Evolutionary conservation across 2,888 invertebrate genomes (phyloP).

Genomic region (Cataglyphis rosenhaueri): DNA sequence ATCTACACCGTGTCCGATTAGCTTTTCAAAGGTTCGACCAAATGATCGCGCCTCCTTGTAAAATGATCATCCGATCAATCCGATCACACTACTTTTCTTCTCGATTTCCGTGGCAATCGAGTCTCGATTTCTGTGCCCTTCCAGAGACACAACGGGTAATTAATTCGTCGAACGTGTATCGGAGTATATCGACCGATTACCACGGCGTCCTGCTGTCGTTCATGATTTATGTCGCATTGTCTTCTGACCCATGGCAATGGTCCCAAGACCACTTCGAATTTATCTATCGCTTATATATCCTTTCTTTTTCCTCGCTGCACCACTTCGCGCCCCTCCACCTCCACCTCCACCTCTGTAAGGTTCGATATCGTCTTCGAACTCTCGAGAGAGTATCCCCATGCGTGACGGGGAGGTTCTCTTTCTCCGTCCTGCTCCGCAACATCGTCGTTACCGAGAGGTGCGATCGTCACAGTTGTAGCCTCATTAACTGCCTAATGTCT

Average conservation of each 20-base stretch:
- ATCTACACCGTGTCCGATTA: conserved; percentile 38
- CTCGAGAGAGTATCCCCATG: conserved; percentile 58
- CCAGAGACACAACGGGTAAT: conserved; percentile 77
- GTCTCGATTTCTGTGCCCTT: conserved; percentile 73
- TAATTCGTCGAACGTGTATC: conserved; percentile 79
- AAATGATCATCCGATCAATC: conserved; percentile 67
- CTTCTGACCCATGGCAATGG: conserved; percentile 73
- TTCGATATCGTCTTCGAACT: conserved; percentile 63
- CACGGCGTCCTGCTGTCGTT: conserved; percentile 75
- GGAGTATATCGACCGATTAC: conserved; percentile 80
- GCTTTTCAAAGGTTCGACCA: conserved; percentile 56
- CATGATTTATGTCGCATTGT: conserved; percentile 78
- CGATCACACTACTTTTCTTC: conserved; percentile 76
- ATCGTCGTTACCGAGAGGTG: conserved; percentile 60
- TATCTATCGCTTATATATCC: conserved; percentile 69
- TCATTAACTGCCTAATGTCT: conserved; percentile 84
- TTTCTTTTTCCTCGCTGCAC: conserved; percentile 46
- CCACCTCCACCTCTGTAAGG: conserved; percentile 55
- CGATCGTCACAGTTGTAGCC: conserved; percentile 76
- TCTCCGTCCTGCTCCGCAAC: conserved; percentile 54
- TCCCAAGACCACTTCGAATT: conserved; percentile 71
- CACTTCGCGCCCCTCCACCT: conserved; percentile 54
- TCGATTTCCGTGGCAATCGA: conserved; percentile 75
- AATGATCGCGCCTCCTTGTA: conserved; percentile 68
- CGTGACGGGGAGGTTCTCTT: conserved; percentile 61